These are phyloP conservation scores for Lepidothrix coronata DNA, from an alignment of 2,113 vertebrate species.

Conservation along the genomic window DNA sequence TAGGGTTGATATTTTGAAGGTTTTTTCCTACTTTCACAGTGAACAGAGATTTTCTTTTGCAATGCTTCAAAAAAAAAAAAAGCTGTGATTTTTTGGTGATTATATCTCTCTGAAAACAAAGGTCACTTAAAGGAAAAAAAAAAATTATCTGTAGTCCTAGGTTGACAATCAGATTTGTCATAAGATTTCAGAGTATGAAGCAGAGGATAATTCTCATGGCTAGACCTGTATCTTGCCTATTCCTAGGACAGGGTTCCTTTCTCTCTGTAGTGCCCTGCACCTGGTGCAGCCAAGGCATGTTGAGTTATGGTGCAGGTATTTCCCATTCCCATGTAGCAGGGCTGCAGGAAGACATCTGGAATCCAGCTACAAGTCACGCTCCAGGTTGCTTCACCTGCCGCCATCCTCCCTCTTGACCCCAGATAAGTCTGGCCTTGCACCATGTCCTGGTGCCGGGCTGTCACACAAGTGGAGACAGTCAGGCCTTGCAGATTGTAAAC, in stretches of 20 bases:
- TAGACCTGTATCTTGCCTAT: neutral
- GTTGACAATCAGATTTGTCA: neutral
- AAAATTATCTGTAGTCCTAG: neutral
- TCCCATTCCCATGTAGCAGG: accelerated
- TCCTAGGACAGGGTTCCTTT: neutral
- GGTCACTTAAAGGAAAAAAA: neutral
- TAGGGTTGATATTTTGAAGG: neutral
- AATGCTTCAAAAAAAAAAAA: neutral
- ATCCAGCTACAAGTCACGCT: neutral
- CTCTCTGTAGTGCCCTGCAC: neutral
- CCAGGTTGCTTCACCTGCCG: neutral
- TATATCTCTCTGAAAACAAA: neutral
- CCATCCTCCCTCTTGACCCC: neutral
- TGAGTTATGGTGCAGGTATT: accelerated
- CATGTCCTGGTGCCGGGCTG: accelerated
- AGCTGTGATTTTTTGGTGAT: neutral
- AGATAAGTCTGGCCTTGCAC: neutral
- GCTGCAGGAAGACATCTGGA: neutral
- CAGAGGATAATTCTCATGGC: neutral
- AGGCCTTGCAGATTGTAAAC: neutral
- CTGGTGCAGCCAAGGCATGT: neutral
- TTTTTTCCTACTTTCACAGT: neutral
- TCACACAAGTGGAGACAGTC: accelerated
- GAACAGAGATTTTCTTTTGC: neutral
- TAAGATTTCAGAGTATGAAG: neutral